Evolutionary conservation across 2,888 invertebrate species (phyloP).

Genomic region (Nysson spinosus): DNA sequence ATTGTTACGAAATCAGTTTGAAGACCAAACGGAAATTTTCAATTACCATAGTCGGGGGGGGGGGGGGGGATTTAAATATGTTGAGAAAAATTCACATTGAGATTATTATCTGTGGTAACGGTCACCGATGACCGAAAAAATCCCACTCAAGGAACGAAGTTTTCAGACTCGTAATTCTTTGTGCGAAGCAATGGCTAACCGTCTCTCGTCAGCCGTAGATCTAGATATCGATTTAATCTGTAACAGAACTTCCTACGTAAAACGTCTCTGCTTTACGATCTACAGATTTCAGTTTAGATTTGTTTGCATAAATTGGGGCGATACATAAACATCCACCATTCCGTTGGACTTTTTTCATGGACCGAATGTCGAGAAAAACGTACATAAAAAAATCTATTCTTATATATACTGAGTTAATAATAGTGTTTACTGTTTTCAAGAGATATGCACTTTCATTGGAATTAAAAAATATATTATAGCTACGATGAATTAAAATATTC

Average conservation of each 20-base stretch:
- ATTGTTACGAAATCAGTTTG: slow-evolving; percentile 6
- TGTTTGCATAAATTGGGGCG: slow-evolving; percentile 49
- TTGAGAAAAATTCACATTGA: slow-evolving; percentile 22
- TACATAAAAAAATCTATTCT: too few relatives aligned
- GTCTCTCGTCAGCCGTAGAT: slow-evolving; percentile 51
- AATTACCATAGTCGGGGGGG: slow-evolving; percentile 26
- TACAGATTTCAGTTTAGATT: slow-evolving; percentile 59
- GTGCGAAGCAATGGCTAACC: slow-evolving; percentile 42
- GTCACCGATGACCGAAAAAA: slow-evolving; percentile 29
- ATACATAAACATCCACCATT: slow-evolving; percentile 16
- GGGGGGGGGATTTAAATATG: slow-evolving; percentile 45
- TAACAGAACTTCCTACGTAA: slow-evolving; percentile 36
- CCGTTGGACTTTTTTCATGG: slow-evolving; percentile 37
- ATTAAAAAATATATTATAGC: too few relatives aligned
- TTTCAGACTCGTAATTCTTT: slow-evolving; percentile 13
- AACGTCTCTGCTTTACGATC: slow-evolving; percentile 35
- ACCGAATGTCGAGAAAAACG: too few relatives aligned
- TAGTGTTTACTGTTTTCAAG: too few relatives aligned
- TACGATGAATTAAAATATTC: too few relatives aligned
- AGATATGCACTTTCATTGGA: too few relatives aligned
- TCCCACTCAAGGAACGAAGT: slow-evolving; percentile 40
- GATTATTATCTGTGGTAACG: slow-evolving; percentile 49
- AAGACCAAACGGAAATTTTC: slow-evolving; percentile 17
- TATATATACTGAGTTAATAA: too few relatives aligned
- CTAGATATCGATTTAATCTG: slow-evolving; percentile 62